Evolutionary conservation across 2,888 invertebrate species (phyloP), one percentile per base, ranked within the genome.

Genomic region (Drosophila testacea): DNA sequence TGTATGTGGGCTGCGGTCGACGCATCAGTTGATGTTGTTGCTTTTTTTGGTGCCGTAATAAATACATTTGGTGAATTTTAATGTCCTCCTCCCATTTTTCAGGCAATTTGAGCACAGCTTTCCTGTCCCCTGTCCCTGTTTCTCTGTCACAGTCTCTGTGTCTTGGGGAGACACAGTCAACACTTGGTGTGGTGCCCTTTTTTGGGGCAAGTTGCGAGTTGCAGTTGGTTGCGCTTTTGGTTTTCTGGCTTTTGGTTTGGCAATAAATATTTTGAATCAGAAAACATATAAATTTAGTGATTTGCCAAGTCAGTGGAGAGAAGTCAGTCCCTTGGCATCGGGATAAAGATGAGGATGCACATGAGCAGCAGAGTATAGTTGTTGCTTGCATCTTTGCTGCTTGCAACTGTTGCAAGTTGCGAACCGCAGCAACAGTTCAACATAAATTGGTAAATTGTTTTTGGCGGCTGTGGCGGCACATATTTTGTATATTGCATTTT

Each of bases 201-300:
- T 84, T 84, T 74, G 85, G 82, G 73, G 69, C 69, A 68, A 38
- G 51, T 52, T 44, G 61, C 47, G 50, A 52, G 62, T 51, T 61
- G 59, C 62, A 39, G 55, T 62, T 66, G 16, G 7, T 32, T 32
- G 32, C 32, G 30, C 30, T 55, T 55, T 41, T 9, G 55, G 4
- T 44, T 66, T 65, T 61, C 22, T 22, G 22, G 79, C 66, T 78
- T 79, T 62, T 68, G 72, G 79, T 80, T 80, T 87, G 87, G 89
- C 86, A 89, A 90, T 90, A 90, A 90, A 91, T 90, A 90, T 90
- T 91, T 91, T 81, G 89, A 90, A 90, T 91, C 91, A 82, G 82
- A 88, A 90, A 90, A 91, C 88, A 90, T 91, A 90, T 91, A 91
- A 91, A 91, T 91, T 91, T 88, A 81, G 90, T 90, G 91, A 91